Base-by-base conservation (phyloP, 2,888 invertebrate species). In the Agrotis segetum region DNA sequence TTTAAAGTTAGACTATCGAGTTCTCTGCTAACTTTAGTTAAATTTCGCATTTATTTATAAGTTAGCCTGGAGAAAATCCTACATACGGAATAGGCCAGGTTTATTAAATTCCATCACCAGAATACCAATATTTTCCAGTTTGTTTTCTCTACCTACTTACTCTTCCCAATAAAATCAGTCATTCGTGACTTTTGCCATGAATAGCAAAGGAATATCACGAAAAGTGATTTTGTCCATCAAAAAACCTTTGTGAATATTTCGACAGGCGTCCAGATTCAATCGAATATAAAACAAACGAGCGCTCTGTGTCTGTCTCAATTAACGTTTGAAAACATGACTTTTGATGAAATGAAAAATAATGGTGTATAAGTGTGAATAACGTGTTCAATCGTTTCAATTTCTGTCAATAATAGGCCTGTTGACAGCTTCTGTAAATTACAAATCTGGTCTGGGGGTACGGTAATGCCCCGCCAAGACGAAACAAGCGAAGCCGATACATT, bases 161-260 rank as follows among this genome's bases (percentile, higher is more conserved):
- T 9, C 9, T 11, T 24, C 16, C 16, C 24, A 13, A 47, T 24
- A 56, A 53, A 44, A 16, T 3, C 4, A n/a, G 7, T 7, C 55
- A 14, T 19, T 6, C 13, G 13, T n/a, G 6, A 52, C 13, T 58
- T 78, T 73, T 74, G 16, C 7, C n/a, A 58, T 9, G 4, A 2
- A 29, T 17, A 50, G 21, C 59, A 21, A 63, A 63, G 24, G 52
- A 46, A 58, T 66, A 16, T 29, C 50, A 40, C 21, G 34, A 56
- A 62, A 76, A 66, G 60, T 67, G 17, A 21, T 66, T 67, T 70
- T n/a, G 24, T 52, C 24, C 29, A 21, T 55, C 14, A 11, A 56
- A 53, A 68, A n/a, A n/a, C 65, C 47, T 78, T 78, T 77, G 64
- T 68, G 66, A 49, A 63, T 55, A 77, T 78, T 77, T 70, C 44